Percentiles rank a stretch among this genome's conserved stretches.
Evolutionary conservation across 2,113 vertebrate genomes (phyloP).

Genomic region (Scatophagus argus): DNA sequence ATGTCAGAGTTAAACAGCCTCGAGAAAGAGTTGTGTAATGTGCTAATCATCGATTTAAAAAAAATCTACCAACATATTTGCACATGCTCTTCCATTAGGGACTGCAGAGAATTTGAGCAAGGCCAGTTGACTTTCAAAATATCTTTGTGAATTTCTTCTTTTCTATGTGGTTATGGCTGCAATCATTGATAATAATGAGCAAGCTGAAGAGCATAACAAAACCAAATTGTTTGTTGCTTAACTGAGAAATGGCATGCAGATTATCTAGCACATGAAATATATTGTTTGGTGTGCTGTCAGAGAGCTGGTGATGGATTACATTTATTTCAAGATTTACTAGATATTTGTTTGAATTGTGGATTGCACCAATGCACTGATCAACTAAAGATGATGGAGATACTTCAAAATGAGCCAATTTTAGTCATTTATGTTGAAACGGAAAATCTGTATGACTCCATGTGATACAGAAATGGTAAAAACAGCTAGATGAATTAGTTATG

Average conservation of each 20-base stretch:
- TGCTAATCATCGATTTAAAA: conserved; percentile 64
- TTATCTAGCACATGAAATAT: conserved; percentile 40
- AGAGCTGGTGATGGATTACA: conserved; percentile 42
- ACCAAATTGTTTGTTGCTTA: conserved; percentile 61
- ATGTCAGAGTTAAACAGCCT: conserved; percentile 55
- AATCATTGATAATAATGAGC: conserved; percentile 47
- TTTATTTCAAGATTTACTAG: conserved; percentile 23
- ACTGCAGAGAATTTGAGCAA: conserved; percentile 36
- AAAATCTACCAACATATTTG: conserved; percentile 54
- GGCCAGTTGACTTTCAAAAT: conserved; percentile 52
- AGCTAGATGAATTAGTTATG: conserved; percentile 76
- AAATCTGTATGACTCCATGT: conserved; percentile 28
- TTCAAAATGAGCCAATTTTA: conserved; percentile 3
- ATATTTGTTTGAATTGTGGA: conserved; percentile 50
- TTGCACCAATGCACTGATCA: conserved; percentile 18
- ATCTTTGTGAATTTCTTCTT: conserved; percentile 32
- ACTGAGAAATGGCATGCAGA: conserved; percentile 41
- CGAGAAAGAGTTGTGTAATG: conserved; percentile 42
- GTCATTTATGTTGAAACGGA: conserved; percentile 32
- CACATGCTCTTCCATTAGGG: conserved; percentile 30
- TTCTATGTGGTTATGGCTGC: conserved; percentile 29
- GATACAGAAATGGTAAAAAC: conserved; percentile 30
- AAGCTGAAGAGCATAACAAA: conserved; percentile 52
- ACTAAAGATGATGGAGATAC: conserved; percentile 15
- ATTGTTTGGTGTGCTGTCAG: conserved; percentile 39